A percentile compares a stretch with the other conserved stretches of the same genome.
These are phyloP conservation scores for Gyrodactylus salaris DNA, from an alignment of 1,140 invertebrate genomes.

Conservation along the genomic window DNA sequence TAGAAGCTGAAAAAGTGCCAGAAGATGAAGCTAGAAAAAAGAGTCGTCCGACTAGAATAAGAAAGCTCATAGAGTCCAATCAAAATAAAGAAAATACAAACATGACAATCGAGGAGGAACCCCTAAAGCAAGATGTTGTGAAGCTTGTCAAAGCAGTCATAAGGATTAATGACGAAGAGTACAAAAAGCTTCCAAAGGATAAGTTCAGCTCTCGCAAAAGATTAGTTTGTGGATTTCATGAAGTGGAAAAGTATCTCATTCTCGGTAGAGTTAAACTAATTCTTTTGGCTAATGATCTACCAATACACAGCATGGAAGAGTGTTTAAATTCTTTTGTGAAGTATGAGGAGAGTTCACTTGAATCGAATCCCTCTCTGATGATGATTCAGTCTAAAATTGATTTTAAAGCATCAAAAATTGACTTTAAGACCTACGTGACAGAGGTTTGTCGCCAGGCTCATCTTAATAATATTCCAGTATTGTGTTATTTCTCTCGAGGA, in stretches of 20 bases:
- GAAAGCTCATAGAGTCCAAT: neutral
- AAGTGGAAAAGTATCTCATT: neutral
- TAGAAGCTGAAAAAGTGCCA: neutral
- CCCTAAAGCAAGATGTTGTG: too few species aligned
- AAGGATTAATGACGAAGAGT: neutral
- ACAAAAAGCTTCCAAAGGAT: neutral
- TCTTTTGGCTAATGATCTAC: neutral
- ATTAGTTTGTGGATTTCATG: neutral
- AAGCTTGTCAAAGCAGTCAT: too few species aligned
- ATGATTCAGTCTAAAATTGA: neutral
- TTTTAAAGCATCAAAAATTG: neutral
- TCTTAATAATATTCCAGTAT: neutral
- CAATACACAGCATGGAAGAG: neutral
- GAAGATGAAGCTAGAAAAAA: neutral
- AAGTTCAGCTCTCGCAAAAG: neutral
- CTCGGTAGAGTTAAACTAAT: neutral
- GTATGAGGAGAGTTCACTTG: neutral
- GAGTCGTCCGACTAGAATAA: neutral
- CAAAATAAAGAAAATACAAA: too few species aligned
- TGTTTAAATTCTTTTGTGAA: neutral
- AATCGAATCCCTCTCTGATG: neutral
- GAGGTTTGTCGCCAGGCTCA: neutral
- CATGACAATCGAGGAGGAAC: too few species aligned
- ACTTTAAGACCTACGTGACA: neutral
- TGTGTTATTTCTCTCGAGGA: neutral